Base-by-base conservation (phyloP, 2,888 invertebrate species). In the Oscheius sp. region DNA sequence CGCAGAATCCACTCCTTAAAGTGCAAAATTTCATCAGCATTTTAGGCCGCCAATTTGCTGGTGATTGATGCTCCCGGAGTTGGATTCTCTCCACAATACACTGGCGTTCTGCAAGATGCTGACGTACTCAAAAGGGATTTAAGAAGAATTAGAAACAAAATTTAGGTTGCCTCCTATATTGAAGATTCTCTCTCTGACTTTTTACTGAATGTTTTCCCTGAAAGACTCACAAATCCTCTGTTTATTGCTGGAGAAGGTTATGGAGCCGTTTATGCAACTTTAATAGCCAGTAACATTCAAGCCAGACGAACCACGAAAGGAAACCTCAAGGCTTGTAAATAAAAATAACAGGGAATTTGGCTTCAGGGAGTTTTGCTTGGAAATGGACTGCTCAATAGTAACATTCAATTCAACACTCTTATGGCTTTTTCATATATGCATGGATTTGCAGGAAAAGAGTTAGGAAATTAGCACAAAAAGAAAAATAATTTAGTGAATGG, bases 61-160 rank as follows among this genome's bases (percentile, higher is more conserved):
- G 89, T 87, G 72, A 75, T 89, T 65, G 89, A 89, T 79, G 86
- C 89, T 6, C 89, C 89, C 23, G 88, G 89, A 45, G 89, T 89
- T 33, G 89, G 89, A 0, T 89, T 87, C 77, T 89, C 89, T 0
- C 89, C 63, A 17, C 4, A n/a, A 3, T 46, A 52, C 10, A 74
- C 39, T 39, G 29, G 34, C n/a, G 63, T 66, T 17, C 58, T 52
- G 12, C 39, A 58, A 31, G 58, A 61, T 23, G 23, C 25, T 34
- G 65, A 72, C 10, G 55, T 61, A 61, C 39, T 17, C 2, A 15
- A 29, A 4, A 29, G 3, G 12, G 2, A 31, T 15, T 33, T 6
- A 1, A 39, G 12, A 20, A 27, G n/a, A n/a, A n/a, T n/a, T n/a
- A n/a, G n/a, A n/a, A n/a, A n/a, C n/a, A n/a, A n/a, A n/a, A n/a